Base-by-base conservation (phyloP, 2,888 invertebrate species). In the Apocheima hispidaria region DNA sequence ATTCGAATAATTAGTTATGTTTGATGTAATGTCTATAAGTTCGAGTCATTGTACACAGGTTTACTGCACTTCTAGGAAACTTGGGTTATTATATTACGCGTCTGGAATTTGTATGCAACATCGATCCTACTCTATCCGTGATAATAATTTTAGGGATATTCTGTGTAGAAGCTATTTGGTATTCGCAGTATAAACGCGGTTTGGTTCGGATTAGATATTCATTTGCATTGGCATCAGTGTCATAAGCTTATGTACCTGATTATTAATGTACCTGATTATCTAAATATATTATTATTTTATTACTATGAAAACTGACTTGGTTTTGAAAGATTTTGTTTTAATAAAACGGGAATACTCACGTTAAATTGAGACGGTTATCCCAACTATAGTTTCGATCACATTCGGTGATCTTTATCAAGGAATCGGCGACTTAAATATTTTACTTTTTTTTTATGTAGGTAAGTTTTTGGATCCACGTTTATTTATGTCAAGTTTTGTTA, bases 61-160 rank as follows among this genome's bases (percentile, higher is more conserved):
- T 56, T 61, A 56, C 48, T 62, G 56, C 63, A 50, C 53, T 64
- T 60, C 21, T 20, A 53, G 43, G 56, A 50, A 63, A 64, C 63
- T 60, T 48, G 28, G 46, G 51, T 57, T 54, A 60, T 60, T 56
- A 60, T 56, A 56, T 56, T 56, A 60, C 63, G 49, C 38, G 38
- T 64, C 60, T 52, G 54, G 55, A 62, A 54, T 63, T 56, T 59
- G 52, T 60, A 60, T 63, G 49, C 59, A 56, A 35, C 40, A 46
- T 61, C 41, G 54, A 56, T 56, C 40, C 20, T 23, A 14, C 30
- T 59, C 20, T 23, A 14, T 30, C 55, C 36, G 48, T 4, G 14
- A 35, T 48, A 48, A 51, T 58, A 51, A 49, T 50, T 60, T 44
- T 7, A 50, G 21, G 36, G 52, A 26, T 46, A 53, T 21, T n/a